These are phyloP conservation scores for Cephus pygmeus DNA, from an alignment of 2,888 invertebrate genomes.

Conservation along the genomic window DNA sequence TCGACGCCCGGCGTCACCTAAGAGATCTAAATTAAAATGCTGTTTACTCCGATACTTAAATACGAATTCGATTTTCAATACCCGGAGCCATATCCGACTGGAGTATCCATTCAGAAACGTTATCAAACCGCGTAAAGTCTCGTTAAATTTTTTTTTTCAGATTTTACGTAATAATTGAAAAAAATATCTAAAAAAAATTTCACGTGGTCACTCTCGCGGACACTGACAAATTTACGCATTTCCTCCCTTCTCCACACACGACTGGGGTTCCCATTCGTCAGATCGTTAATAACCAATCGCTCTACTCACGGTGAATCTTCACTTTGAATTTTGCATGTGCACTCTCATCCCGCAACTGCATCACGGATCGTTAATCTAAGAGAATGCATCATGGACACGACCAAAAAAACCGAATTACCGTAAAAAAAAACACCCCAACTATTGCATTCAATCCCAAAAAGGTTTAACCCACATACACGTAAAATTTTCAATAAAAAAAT, in stretches of 20 bases:
- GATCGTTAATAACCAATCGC: background rate
- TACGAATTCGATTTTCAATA: slow-evolving; percentile 17
- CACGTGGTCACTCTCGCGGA: background rate
- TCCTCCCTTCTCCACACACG: background rate
- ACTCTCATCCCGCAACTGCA: background rate
- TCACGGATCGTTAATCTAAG: background rate
- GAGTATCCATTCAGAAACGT: background rate
- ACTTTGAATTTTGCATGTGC: background rate
- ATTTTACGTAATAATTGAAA: background rate
- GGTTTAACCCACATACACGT: too few species aligned
- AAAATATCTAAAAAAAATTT: background rate
- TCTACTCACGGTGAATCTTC: background rate
- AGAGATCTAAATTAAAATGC: slow-evolving; percentile 54
- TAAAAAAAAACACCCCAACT: background rate
- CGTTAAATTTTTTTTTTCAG: background rate
- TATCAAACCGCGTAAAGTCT: background rate
- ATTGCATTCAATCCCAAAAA: too few species aligned
- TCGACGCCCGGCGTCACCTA: background rate
- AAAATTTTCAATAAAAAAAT: too few species aligned
- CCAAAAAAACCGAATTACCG: background rate
- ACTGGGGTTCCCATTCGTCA: background rate
- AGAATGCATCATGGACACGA: background rate
- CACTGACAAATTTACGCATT: background rate
- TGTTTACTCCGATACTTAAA: slow-evolving; percentile 54
- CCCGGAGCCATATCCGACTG: background rate